These are phyloP conservation scores for Microcebus tavaratra DNA, from an alignment of 2,113 vertebrate species.

Conservation along the genomic window DNA sequence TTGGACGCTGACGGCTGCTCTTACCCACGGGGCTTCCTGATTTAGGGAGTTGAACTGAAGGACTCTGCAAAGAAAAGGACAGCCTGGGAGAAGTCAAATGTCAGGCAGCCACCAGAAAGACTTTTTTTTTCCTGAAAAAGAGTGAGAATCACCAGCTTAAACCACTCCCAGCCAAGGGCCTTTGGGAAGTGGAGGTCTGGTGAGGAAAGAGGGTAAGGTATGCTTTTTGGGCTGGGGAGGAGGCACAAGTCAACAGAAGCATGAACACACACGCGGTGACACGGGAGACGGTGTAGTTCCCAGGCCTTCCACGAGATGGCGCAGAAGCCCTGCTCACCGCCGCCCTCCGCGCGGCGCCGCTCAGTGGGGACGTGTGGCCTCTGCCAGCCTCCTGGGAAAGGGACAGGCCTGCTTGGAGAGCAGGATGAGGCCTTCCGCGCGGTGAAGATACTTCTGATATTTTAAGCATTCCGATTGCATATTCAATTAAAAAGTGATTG, in stretches of 20 bases:
- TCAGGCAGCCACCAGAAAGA: background rate
- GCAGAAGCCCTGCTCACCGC: background rate
- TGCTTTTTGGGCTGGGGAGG: background rate
- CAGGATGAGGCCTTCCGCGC: background rate
- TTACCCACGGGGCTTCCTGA: background rate
- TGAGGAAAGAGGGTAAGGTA: background rate
- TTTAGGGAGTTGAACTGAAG: background rate
- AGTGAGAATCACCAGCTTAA: background rate
- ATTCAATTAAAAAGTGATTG: background rate
- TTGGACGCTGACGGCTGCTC: background rate
- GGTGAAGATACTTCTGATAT: background rate
- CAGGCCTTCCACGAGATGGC: constrained; percentile 48
- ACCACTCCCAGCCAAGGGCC: background rate
- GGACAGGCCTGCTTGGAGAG: background rate
- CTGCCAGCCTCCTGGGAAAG: no score
- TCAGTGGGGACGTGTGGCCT: rapidly evolving
- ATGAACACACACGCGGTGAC: rapidly evolving
- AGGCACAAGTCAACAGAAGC: no score
- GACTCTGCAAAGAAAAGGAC: background rate
- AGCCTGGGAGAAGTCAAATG: background rate
- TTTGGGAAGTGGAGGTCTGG: background rate
- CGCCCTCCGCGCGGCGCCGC: no score
- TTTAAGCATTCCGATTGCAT: background rate
- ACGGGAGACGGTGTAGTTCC: background rate
- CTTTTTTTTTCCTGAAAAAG: background rate